Percentiles rank a stretch among this genome's conserved stretches.
These are phyloP conservation scores for Theocolax elegans DNA, from an alignment of 1,140 invertebrate genomes.

Conservation along the genomic window DNA sequence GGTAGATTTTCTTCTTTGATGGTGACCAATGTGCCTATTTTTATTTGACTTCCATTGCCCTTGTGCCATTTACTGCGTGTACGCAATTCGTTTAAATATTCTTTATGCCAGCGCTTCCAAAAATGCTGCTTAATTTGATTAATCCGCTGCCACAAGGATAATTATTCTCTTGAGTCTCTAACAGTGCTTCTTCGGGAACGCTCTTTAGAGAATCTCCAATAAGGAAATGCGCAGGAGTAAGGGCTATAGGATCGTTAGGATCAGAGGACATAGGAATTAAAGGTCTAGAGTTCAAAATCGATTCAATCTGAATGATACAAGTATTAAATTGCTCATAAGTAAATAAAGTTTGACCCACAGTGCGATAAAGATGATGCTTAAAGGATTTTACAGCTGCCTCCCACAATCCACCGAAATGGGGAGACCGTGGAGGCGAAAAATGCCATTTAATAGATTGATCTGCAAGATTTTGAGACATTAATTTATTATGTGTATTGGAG, in stretches of 20 bases:
- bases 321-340: too few species aligned
- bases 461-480: neutral
- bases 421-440: neutral
- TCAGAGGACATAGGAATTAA: neutral
- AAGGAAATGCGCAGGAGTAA: neutral
- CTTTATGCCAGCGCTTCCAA: slow-evolving; percentile 17
- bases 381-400: too few species aligned
- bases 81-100: neutral
- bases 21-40: slow-evolving; percentile 4
- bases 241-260: too few species aligned
- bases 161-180: neutral
- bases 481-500: neutral
- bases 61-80: neutral
- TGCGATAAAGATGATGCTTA: too few species aligned
- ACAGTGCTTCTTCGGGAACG: neutral
- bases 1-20: slow-evolving; percentile 5
- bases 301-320: neutral
- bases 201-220: slow-evolving; percentile 15
- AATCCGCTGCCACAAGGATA: slow-evolving; percentile 12
- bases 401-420: too few species aligned
- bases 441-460: neutral
- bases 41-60: neutral
- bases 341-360: too few species aligned
- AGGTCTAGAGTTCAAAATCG: neutral
- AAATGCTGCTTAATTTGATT: slow-evolving; percentile 10